Evolutionary conservation across 2,113 vertebrate genomes (phyloP).

Genomic region (Ailurus styani): DNA sequence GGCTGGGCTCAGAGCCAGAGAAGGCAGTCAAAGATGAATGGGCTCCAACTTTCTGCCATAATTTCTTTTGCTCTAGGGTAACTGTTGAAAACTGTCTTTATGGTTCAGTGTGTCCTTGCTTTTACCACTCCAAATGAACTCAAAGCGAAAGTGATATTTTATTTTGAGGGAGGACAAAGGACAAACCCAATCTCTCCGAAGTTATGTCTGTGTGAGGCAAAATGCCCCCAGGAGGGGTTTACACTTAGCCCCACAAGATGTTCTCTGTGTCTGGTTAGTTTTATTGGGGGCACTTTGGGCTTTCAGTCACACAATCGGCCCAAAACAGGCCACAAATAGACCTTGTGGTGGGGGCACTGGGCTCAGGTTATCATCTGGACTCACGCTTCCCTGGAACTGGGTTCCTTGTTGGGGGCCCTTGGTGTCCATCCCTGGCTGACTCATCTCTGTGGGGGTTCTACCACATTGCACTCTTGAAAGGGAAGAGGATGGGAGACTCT

Average conservation of each 20-base stretch:
- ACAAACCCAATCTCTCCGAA: not conserved
- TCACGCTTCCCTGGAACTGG: not conserved
- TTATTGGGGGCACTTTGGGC: not conserved
- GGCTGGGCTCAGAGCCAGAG: not conserved
- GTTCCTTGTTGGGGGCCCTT: not conserved
- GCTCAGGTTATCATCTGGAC: too few species aligned
- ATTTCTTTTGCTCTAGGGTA: not conserved
- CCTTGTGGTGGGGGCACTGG: not conserved
- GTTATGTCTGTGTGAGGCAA: not conserved
- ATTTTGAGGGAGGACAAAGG: not conserved
- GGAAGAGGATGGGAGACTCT: not conserved
- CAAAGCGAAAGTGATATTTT: not conserved
- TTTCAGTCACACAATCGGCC: not conserved
- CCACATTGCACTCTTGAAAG: not conserved
- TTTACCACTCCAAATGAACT: not conserved
- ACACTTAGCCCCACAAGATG: not conserved
- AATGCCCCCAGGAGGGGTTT: not conserved
- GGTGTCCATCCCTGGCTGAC: rapidly evolving
- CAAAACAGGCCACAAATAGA: not conserved
- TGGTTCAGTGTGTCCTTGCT: not conserved
- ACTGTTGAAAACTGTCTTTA: not conserved
- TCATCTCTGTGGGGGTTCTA: not conserved
- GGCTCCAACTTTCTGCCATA: not conserved
- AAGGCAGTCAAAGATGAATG: not conserved
- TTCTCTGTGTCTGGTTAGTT: not conserved